Evolutionary conservation across 2,113 vertebrate genomes (phyloP).

Genomic region (Gymnocephalus cernua): DNA sequence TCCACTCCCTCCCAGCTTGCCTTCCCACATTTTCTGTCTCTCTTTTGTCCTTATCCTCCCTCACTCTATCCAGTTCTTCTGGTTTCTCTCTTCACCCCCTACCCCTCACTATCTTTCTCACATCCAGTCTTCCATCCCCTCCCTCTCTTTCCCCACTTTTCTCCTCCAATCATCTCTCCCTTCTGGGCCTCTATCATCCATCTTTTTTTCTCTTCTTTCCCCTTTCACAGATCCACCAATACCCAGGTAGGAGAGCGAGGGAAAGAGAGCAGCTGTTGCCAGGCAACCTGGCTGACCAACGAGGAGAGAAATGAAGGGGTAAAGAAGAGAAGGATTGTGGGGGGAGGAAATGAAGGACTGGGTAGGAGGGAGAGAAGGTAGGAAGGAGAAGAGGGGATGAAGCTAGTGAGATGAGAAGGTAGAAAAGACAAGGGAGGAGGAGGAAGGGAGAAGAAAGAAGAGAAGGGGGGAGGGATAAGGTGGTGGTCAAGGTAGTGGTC

Average conservation of each 20-base stretch:
- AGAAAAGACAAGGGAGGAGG: neutral
- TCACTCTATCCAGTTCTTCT: neutral
- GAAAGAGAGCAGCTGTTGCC: constrained; percentile 58
- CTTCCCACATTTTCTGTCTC: neutral
- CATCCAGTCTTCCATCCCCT: neutral
- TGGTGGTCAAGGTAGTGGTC: constrained; percentile 51
- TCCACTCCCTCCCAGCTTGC: neutral
- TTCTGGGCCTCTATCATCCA: neutral
- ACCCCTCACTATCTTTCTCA: neutral
- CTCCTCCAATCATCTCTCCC: neutral
- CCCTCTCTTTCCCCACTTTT: neutral
- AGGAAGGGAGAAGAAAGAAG: neutral
- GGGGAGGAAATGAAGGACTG: constrained; percentile 1
- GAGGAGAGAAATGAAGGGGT: constrained; percentile 30
- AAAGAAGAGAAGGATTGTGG: neutral
- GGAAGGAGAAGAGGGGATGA: constrained; percentile 1
- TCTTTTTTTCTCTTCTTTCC: constrained; percentile 5
- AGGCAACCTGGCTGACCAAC: constrained; percentile 64
- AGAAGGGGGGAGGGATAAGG: neutral
- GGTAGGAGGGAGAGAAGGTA: neutral
- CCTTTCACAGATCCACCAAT: constrained; percentile 18
- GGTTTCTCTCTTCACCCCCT: neutral
- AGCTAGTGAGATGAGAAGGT: neutral
- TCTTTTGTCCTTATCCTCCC: neutral
- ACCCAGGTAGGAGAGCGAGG: constrained; percentile 6